These are phyloP conservation scores for Apodemus speciosus DNA, from an alignment of 2,113 vertebrate genomes.

Conservation along the genomic window DNA sequence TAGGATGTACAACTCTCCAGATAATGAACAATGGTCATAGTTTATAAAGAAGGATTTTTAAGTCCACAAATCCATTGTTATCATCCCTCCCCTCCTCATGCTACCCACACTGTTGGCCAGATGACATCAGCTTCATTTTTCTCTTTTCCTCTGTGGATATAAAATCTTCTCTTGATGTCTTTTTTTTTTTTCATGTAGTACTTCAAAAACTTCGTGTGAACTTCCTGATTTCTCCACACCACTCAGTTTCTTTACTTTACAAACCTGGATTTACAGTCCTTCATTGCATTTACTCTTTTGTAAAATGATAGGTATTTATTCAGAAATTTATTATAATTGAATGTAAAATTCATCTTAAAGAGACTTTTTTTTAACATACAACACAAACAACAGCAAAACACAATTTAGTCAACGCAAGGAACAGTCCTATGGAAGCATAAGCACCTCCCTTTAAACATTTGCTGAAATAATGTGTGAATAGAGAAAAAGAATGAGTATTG, in stretches of 20 bases:
- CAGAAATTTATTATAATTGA: neutral
- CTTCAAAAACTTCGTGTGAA: neutral
- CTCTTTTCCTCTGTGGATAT: neutral
- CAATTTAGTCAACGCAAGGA: neutral
- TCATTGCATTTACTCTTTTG: neutral
- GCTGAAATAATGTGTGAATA: neutral
- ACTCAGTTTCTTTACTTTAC: neutral
- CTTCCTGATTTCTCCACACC: neutral
- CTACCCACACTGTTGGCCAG: neutral
- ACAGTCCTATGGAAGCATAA: neutral
- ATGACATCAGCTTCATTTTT: neutral
- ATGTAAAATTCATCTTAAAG: neutral
- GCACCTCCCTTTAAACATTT: neutral
- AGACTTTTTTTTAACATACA: neutral
- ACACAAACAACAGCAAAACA: neutral
- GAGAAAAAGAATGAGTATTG: neutral
- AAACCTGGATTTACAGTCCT: neutral
- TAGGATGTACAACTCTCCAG: too few species aligned
- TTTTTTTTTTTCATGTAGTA: neutral
- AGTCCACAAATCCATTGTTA: rapidly evolving
- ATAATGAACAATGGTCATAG: too few species aligned
- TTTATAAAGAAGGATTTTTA: too few species aligned
- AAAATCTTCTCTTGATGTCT: neutral
- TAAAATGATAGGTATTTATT: neutral
- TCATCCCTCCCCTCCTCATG: neutral